Evolutionary conservation across 2,888 invertebrate species (phyloP).

Genomic region (Sinodicranocentrus sp.): DNA sequence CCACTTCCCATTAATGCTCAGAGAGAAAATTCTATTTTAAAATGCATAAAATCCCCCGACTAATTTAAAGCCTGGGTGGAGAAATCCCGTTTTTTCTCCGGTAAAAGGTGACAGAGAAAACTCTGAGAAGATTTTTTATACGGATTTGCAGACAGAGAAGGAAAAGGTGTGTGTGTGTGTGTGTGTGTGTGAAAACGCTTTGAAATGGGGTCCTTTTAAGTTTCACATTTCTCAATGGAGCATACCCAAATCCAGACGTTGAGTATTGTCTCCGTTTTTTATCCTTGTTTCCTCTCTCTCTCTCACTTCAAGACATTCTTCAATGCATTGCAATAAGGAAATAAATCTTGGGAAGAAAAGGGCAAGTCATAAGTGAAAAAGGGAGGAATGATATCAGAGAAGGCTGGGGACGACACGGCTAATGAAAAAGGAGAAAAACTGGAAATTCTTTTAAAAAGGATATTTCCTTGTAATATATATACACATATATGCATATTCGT

Average conservation of each 20-base stretch:
- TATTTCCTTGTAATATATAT: background rate
- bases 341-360: constrained; percentile 60
- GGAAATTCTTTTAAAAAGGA: background rate
- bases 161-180: too few relatives aligned
- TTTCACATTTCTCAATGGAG: constrained; percentile 23
- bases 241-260: background rate
- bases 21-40: constrained; percentile 23
- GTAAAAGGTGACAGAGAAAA: constrained; percentile 39
- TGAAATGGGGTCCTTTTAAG: too few relatives aligned
- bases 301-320: constrained; percentile 19
- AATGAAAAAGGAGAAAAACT: constrained; percentile 48
- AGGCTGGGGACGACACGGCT: constrained; percentile 44
- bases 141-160: too few relatives aligned
- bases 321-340: constrained; percentile 57
- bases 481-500: background rate
- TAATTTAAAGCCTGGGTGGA: constrained; percentile 21
- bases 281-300: background rate
- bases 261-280: too few relatives aligned
- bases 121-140: too few relatives aligned
- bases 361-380: constrained; percentile 57
- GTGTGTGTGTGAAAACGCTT: too few relatives aligned
- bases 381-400: constrained; percentile 15
- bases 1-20: background rate
- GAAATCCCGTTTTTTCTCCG: too few relatives aligned
- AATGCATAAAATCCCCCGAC: constrained; percentile 43